Percentiles rank a stretch among this genome's conserved stretches.
Evolutionary conservation across 2,888 invertebrate genomes (phyloP).

Genomic region (Pristionchus exspectatus): DNA sequence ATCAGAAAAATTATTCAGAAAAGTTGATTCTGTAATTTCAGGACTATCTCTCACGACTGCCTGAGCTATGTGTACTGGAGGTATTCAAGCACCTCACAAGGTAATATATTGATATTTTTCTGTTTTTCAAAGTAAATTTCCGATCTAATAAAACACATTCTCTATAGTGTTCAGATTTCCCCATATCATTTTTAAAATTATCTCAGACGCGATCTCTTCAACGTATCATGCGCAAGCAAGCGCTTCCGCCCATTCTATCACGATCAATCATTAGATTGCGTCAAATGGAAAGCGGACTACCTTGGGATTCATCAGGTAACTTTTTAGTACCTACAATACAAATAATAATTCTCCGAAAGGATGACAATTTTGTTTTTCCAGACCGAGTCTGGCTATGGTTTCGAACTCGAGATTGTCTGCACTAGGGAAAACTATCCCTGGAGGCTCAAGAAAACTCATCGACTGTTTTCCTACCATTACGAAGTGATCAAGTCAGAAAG

Average conservation of each 20-base stretch:
- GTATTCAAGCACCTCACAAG: neutral
- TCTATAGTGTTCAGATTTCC: neutral
- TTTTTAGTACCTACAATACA: neutral
- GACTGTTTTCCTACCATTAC: neutral
- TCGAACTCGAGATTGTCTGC: neutral
- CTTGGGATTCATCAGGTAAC: neutral
- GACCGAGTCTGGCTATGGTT: neutral
- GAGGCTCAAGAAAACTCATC: neutral
- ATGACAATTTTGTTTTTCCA: too few species aligned
- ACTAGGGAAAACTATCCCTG: neutral
- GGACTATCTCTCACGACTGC: neutral
- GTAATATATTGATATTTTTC: neutral
- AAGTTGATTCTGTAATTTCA: neutral
- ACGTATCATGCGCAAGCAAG: neutral
- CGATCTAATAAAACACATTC: neutral
- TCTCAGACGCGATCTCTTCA: neutral
- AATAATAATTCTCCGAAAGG: neutral
- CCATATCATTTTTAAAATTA: too few species aligned
- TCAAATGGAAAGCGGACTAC: neutral
- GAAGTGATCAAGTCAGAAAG: neutral
- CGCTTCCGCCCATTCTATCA: neutral
- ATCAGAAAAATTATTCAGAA: too few species aligned
- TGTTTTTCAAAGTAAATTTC: neutral
- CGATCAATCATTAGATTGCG: neutral
- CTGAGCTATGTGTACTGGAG: neutral